Base-by-base conservation (phyloP, 37 sponge, comb jelly and placozoan species). In the Cladorhizidae sp. region DNA sequence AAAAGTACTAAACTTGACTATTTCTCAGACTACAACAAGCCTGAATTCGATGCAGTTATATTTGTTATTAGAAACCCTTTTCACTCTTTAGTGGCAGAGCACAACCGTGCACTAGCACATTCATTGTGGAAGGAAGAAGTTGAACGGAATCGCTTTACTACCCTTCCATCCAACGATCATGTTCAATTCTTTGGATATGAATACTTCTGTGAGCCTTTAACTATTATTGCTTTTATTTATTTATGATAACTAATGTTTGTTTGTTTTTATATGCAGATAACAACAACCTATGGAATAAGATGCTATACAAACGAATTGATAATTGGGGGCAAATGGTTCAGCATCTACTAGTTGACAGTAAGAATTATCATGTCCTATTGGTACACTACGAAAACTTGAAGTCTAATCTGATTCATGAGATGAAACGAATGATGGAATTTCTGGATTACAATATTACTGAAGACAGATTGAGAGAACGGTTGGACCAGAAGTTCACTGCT, bases 351-450 rank as follows among this genome's bases (percentile, higher is more conserved):
- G 14, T 71, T 3, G 25, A n/a, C 15, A 71, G 45, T 26, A 43
- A 5, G 15, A 42, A 40, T 41, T 26, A 71, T 14, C 43, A 23
- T 9, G 71, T 71, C 45, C 37, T 71, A n/a, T 23, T 71, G 1
- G 74, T 86, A 21, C 70, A 42, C 63, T 86, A 78, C 32, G 86
- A 86, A 37, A 79, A 86, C 49, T 40, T 86, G 26, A 72, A 73
- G 56, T 3, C 33, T 0, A 35, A 64, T 56, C 62, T 79, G 1
- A 22, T 62, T 43, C 15, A 15, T 28, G 74, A 72, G 40, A 61
- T 86, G 11, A 57, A 40, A 29, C 55, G 43, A 57, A 89, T 74
- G 68, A 45, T 76, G 65, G 36, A 21, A 21, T 70, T 74, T 57
- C 72, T 77, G 23, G 26, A n/a, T 23, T 71, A 70, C 54, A 23